Base-by-base conservation (phyloP, 1,140 invertebrate genomes). In the Polypedilum vanderplanki region DNA sequence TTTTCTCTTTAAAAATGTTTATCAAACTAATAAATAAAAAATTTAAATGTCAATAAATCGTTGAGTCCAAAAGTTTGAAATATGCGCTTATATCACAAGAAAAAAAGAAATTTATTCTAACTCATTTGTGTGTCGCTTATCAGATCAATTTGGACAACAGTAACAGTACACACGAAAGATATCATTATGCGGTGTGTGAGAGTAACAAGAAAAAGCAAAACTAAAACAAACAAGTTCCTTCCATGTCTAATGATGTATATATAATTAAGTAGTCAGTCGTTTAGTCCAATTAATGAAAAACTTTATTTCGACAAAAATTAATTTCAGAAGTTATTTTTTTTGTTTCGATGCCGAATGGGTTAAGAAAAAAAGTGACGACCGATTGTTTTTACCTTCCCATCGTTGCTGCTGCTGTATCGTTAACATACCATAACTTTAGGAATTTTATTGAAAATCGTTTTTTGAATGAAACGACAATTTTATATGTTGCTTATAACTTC, bases 371-470 rank as follows among this genome's bases (percentile, higher is more conserved):
- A 57, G 46, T 57, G 46, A 57, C 46, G n/a, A 57, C 2, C 46
- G 46, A 57, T 57, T 57, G 46, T 57, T 57, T 57, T 57, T 57
- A 57, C n/a, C 12, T 57, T 12, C 46, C 12, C 46, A 33, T 33
- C 24, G 24, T 33, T 33, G 24, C 24, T 33, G 24, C n/a, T 12
- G 8, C 12, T 57, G n/a, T 57, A 57, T 57, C 46, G 46, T 57
- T 57, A 57, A 57, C 46, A 57, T 57, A 57, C 46, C 46, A 57
- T 57, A 57, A 57, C 46, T 57, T 57, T 57, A 12, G 46, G 46
- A 57, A 57, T 57, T 57, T 57, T 57, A 57, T 57, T 57, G 46
- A 57, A 57, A 57, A 57, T 57, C 46, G 46, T 57, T 57, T 57
- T 57, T 57, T 57, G 46, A 57, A 57, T 57, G 46, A 57, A 57